phyloP scores from a whole-genome alignment of 2,797 vertebrate species.

The Parotocinclus haroldoi region DNA sequence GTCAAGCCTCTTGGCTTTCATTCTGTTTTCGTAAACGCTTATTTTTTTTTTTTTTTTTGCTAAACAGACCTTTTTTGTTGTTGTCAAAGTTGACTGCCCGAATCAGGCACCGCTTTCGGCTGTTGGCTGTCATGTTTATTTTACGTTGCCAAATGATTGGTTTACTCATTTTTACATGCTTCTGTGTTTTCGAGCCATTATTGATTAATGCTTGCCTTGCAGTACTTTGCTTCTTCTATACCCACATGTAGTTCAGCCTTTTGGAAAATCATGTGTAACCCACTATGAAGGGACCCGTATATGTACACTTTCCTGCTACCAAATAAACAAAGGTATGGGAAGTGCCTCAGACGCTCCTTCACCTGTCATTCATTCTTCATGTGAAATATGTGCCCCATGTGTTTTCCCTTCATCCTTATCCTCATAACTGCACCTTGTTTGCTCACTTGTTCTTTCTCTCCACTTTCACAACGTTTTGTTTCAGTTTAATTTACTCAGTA shows the following conservation, averaged over 20 bases:
- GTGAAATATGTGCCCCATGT: background rate
- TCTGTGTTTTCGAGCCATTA: background rate
- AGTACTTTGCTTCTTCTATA: constrained; percentile 28
- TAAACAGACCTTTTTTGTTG: background rate
- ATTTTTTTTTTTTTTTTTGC: too few relatives aligned
- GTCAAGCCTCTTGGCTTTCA: too few relatives aligned
- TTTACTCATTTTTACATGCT: constrained; percentile 31
- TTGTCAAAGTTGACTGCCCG: constrained; percentile 32
- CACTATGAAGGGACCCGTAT: too few relatives aligned
- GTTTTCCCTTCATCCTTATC: background rate
- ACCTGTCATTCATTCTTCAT: background rate
- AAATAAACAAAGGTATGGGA: constrained; percentile 87
- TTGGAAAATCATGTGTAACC: constrained; percentile 59
- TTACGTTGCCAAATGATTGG: constrained; percentile 12
- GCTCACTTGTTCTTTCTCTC: too few relatives aligned
- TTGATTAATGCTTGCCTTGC: constrained; percentile 34
- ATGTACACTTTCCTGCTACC: constrained; percentile 78
- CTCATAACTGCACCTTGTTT: too few relatives aligned
- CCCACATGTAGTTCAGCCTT: constrained; percentile 28
- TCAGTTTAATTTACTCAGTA: too few relatives aligned
- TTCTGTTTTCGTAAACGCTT: too few relatives aligned
- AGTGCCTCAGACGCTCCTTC: constrained; percentile 74
- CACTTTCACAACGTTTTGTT: constrained; percentile 6
- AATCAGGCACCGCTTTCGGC: background rate
- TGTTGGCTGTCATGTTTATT: constrained; percentile 17